A percentile compares a stretch with the other conserved stretches of the same genome.
phyloP scores from a whole-genome alignment of 2,113 vertebrate species.

The Megaceryle maxima region DNA sequence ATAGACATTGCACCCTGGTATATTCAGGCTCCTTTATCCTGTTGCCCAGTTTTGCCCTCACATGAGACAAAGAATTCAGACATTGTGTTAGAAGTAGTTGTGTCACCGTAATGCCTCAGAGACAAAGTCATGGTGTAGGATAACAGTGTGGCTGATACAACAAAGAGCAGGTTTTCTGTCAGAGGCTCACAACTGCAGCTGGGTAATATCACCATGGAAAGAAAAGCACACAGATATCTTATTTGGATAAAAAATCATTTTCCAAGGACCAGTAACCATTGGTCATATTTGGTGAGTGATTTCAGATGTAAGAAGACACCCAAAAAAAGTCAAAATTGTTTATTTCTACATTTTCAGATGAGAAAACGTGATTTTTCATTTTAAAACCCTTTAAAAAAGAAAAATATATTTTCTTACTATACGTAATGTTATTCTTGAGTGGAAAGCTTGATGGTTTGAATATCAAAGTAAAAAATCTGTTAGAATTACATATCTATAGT shows the following conservation, averaged over 20 bases:
- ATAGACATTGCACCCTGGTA: rapidly evolving
- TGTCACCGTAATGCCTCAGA: background rate
- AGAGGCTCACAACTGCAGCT: background rate
- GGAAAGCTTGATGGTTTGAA: background rate
- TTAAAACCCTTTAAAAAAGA: background rate
- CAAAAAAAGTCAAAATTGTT: background rate
- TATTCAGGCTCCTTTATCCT: background rate
- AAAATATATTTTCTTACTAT: rapidly evolving
- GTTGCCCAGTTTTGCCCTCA: background rate
- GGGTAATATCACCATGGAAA: background rate
- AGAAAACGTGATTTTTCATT: background rate
- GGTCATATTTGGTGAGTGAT: background rate
- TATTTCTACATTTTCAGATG: background rate
- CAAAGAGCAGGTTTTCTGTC: background rate
- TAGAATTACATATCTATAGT: background rate
- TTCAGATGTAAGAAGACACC: background rate
- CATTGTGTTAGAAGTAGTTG: rapidly evolving
- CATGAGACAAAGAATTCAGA: background rate
- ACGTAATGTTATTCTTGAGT: background rate
- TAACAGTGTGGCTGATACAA: background rate
- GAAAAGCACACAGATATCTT: background rate
- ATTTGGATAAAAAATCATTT: background rate
- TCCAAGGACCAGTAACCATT: background rate
- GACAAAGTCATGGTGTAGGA: background rate
- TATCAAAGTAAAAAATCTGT: background rate